Base-by-base conservation (phyloP, 2,888 invertebrate species). In the Tinea trinotella region DNA sequence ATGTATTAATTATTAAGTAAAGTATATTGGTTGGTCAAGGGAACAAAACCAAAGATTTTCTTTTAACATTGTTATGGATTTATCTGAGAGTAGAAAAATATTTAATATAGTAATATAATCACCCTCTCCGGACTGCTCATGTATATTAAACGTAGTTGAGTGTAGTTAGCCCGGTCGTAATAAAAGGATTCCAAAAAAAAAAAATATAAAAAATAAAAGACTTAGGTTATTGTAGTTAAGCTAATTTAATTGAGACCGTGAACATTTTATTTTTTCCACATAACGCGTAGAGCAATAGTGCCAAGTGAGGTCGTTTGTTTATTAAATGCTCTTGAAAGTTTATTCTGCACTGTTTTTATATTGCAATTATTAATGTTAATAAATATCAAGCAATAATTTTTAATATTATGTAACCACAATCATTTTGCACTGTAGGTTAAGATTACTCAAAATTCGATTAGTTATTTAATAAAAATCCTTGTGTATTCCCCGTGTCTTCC, bases 21-120 rank as follows among this genome's bases (percentile, higher is more conserved):
- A 52, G 70, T 74, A 73, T 89, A 90, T 91, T 90, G 91, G 90
- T 91, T 90, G 91, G 90, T 91, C 90, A 89, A 90, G 92, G 91
- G 92, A 92, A 90, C 92, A 92, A 91, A 90, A 90, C 92, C 92
- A 92, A 92, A 91, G 92, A 91, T 91, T 90, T 90, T 91, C 91
- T 88, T 89, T 77, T 10, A 40, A 76, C 12, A 70, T 81, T 82
- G 82, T 84, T 84, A 82, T 80, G 80, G 80, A 79, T 79, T 76
- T 80, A 80, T 77, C 76, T 77, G 81, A 75, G 73, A 74, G 71
- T 62, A 79, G 77, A 74, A 75, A 75, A 76, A 76, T 70, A 12
- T 78, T n/a, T 76, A 77, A 71, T 65, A 65, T 76, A 73, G 72
- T 75, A 74, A 75, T 74, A 77, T 80, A 67, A 80, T 76, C 65